These are phyloP conservation scores for Frieseomelitta varia DNA, from an alignment of 1,140 invertebrate genomes.

Conservation along the genomic window DNA sequence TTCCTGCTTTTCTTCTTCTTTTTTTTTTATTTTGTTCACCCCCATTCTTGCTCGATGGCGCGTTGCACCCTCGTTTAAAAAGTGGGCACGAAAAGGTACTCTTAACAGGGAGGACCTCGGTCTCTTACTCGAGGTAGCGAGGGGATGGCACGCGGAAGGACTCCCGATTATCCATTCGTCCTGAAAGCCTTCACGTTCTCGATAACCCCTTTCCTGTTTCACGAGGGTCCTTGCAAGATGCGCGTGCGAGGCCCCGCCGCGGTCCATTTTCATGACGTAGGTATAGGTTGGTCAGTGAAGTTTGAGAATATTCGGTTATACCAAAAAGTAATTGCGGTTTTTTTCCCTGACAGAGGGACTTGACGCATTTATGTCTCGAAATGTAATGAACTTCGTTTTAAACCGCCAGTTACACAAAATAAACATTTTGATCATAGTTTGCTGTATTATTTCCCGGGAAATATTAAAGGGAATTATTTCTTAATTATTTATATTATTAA, in stretches of 20 bases:
- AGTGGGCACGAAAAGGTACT: constrained; percentile 60
- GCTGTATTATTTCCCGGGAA: no score
- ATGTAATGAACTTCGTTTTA: no score
- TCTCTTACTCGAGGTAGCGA: constrained; percentile 26
- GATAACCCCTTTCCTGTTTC: constrained; percentile 35
- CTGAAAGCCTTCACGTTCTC: constrained; percentile 61
- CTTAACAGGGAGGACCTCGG: constrained; percentile 36
- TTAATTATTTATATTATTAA: no score
- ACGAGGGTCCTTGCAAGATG: constrained; percentile 42
- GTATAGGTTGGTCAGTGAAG: constrained; percentile 19
- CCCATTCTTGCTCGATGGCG: background rate
- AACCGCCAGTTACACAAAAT: no score
- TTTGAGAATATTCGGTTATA: background rate
- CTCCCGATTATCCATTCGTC: constrained; percentile 66
- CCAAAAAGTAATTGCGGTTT: background rate
- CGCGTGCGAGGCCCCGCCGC: constrained; percentile 38
- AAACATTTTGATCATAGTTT: no score
- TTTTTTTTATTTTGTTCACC: background rate
- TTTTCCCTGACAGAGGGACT: background rate
- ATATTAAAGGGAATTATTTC: no score
- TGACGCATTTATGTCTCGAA: no score
- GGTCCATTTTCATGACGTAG: constrained; percentile 30
- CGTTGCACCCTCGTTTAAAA: constrained; percentile 58
- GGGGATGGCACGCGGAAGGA: constrained; percentile 45
- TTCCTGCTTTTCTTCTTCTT: background rate